These are phyloP conservation scores for Casuarius casuarius DNA, from an alignment of 2,113 vertebrate species.

Conservation along the genomic window DNA sequence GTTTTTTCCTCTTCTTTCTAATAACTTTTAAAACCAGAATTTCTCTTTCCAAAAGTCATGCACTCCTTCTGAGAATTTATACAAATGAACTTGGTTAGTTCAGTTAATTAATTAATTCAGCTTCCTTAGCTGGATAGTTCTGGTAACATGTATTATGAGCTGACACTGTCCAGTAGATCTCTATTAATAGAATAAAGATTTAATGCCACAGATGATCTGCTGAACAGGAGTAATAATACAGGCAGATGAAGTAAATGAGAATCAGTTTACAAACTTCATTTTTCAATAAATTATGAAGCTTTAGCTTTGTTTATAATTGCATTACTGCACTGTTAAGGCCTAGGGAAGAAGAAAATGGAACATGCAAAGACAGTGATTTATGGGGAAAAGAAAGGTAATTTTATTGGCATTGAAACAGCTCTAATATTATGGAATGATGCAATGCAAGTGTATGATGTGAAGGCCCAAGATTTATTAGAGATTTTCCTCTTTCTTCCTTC, in stretches of 20 bases:
- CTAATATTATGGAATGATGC: neutral
- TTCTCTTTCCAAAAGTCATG: neutral
- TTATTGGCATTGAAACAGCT: neutral
- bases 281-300: neutral
- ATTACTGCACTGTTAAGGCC: neutral
- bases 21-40: neutral
- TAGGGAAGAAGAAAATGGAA: neutral
- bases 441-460: neutral
- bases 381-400: neutral
- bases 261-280: neutral
- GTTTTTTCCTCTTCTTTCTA: neutral
- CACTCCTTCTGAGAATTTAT: neutral
- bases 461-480: neutral
- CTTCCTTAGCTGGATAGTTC: neutral
- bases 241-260: neutral
- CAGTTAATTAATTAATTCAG: neutral
- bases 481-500: neutral
- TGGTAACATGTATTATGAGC: neutral
- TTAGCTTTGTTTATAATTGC: neutral
- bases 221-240: neutral
- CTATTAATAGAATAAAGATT: constrained; percentile 54
- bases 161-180: neutral
- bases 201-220: neutral
- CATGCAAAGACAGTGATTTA: neutral
- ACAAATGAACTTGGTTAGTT: neutral